Evolutionary conservation across 2,113 vertebrate species (phyloP), one percentile per base, ranked within the genome.

Genomic region (Apus apus): DNA sequence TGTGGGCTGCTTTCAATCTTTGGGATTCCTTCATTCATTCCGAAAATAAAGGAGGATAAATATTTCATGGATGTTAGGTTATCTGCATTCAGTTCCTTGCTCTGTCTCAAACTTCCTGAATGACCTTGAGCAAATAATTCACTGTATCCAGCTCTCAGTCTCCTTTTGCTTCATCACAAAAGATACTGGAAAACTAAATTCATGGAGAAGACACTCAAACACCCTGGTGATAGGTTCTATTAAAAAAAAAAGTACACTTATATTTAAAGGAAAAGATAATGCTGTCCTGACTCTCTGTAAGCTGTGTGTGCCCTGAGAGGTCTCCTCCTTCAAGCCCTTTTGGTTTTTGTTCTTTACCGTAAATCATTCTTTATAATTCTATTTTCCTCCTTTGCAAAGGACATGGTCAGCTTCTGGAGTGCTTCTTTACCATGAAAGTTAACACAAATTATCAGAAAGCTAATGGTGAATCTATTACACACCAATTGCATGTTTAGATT

Each of bases 81-180:
- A 68, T 85, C 85, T 79, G 66, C 58, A 93, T 96, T 91, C 88
- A 43, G 58, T 36, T 91, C 56, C 43, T 83, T 54, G 20, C 27
- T 57, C 67, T 73, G 40, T 8, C 70, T 80, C 43, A 54, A 46
- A 50, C 36, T 70, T 93, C 51, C 58, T 85, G 51, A 89, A 85
- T 76, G 85, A 97, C 78, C 82, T 65, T 21, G 36, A 68, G 53
- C 26, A 87, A 93, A 66, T 91, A 85, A 91, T 53, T 94, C 85
- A 85, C 66, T 57, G 71, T 14, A 78, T 91, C 48, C 45, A 72
- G 5, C 26, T 19, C 36, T 75, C 57, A 23, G 26, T 34, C 48
- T 78, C 65, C 53, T 85, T 95, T 89, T 77, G 18, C 82, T 87
- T 40, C n/a, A 50, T 61, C 71, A 85, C 78, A 87, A 91, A 91